Conservation (phyloP, 2,888 invertebrate species). For the Drosophila barbarae region DNA sequence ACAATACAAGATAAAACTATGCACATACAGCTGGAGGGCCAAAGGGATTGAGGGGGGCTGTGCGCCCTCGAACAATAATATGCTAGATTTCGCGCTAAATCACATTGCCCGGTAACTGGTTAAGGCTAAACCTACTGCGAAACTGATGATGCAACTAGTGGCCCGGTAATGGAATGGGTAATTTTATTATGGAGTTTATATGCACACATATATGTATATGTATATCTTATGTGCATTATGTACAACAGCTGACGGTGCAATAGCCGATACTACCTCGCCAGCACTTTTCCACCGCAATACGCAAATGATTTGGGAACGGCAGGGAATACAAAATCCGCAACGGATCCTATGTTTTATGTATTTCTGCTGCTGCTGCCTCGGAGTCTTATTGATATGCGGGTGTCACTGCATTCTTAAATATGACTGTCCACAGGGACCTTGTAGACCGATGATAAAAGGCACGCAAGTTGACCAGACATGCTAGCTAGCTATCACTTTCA, state of each 20-base stretch:
- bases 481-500: slow-evolving; percentile 19
- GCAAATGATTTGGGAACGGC: slow-evolving; percentile 10
- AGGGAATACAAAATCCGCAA: slow-evolving; percentile 1
- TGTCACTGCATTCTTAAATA: slow-evolving; percentile 15
- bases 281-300: slow-evolving; percentile 8
- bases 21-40: not conserved
- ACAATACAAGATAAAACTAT: not conserved
- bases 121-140: slow-evolving; percentile 11
- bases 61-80: slow-evolving; percentile 19
- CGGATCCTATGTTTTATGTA: slow-evolving; percentile 16
- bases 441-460: slow-evolving; percentile 18
- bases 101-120: slow-evolving; percentile 22
- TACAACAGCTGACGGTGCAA: slow-evolving; percentile 27
- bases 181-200: slow-evolving; percentile 10
- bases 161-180: slow-evolving; percentile 22
- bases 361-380: slow-evolving; percentile 7
- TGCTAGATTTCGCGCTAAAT: slow-evolving; percentile 27
- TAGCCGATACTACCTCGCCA: slow-evolving; percentile 5
- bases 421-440: not conserved
- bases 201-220: no score
- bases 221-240: slow-evolving; percentile 5
- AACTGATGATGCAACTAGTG: slow-evolving; percentile 37
- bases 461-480: slow-evolving; percentile 13
- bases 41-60: not conserved
- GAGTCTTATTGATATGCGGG: slow-evolving; percentile 6